Evolutionary conservation across 2,888 invertebrate species (phyloP), one percentile per base, ranked within the genome.

Genomic region (Agriopis aurantiaria): DNA sequence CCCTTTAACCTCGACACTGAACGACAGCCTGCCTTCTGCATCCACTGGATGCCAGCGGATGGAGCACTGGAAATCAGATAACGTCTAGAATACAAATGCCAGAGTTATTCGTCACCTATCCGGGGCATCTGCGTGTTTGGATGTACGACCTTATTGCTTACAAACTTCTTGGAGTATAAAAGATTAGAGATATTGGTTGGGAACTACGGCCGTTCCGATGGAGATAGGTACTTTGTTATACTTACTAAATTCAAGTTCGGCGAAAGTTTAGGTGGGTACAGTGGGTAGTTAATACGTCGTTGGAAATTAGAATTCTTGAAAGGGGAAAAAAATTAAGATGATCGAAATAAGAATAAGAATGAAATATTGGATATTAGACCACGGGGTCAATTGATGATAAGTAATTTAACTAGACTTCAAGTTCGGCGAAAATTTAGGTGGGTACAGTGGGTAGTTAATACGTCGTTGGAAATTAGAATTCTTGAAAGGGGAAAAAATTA

Each of bases 71-170:
- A 1, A 45, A 7, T 10, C 43, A 45, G 3, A 8, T 45, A 51
- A 23, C 17, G 59, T 41, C 52, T 68, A 58, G 48, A 33, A 63
- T 71, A 67, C 59, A 60, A 75, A 69, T 75, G 63, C 73, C 74
- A 71, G 73, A n/a, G 76, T 79, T 82, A 81, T 84, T 81, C 80
- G 81, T 84, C 86, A 85, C 83, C 84, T 83, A 86, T 86, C 84
- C 79, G 57, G 66, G 77, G 69, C 85, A 86, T 83, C 84, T 86
- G 86, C 79, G 82, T 72, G 74, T 66, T 69, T 68, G 55, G 78
- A 86, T 83, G 85, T 85, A 85, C 81, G 80, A 68, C 58, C 76
- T 76, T 75, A 78, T 79, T 78, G 77, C 80, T 51, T 9, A 9
- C 79, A 81, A 83, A 84, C 78, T 83, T 80, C 76, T 49, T 49